Base-by-base conservation (phyloP, 1,140 invertebrate species). In the Leptinotarsa defecta region DNA sequence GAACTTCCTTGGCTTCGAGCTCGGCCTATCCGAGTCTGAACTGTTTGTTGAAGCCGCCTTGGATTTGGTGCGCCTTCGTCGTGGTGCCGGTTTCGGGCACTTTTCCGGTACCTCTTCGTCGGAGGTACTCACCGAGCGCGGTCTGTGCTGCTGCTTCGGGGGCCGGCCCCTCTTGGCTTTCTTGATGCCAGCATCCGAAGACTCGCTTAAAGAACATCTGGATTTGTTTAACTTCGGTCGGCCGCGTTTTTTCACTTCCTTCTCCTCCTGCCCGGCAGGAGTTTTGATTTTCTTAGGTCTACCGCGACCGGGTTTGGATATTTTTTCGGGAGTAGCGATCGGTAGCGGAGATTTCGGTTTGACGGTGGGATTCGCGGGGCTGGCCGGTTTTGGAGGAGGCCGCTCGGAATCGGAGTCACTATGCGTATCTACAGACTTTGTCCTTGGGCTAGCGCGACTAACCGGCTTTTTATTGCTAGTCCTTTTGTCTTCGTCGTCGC, bases 231-330 rank as follows among this genome's bases (percentile, higher is more conserved):
- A 57, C 49, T 73, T 72, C 34, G 87, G 87, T 62, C 87, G 78
- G 4, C 87, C 87, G 3, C 87, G 78, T 68, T 80, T 83, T 62
- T 78, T 78, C 0, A 76, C 75, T 15, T 76, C 72, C 6, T 78
- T 27, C 4, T 74, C 76, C 2, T 57, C 64, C 27, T 74, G 77
- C 24, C 75, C 76, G 27, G 72, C 77, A 27, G 77, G 83, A 72
- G 27, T 83, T 82, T 78, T 89, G 83, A 73, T 85, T 83, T 82
- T 89, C 85, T 72, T 87, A 81, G 73, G 84, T 63, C 83, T 74
- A 49, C 81, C 86, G 78, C 70, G 76, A 77, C 79, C 78, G 22
- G 78, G 75, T 76, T 82, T 82, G n/a, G 43, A 34, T 13, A 69
- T n/a, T 62, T 68, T 74, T 17, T 48, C 64, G 11, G 62, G 27